Evolutionary conservation across 2,888 invertebrate species (phyloP), one percentile per base, ranked within the genome.

Genomic region (Eucera pruinosa): DNA sequence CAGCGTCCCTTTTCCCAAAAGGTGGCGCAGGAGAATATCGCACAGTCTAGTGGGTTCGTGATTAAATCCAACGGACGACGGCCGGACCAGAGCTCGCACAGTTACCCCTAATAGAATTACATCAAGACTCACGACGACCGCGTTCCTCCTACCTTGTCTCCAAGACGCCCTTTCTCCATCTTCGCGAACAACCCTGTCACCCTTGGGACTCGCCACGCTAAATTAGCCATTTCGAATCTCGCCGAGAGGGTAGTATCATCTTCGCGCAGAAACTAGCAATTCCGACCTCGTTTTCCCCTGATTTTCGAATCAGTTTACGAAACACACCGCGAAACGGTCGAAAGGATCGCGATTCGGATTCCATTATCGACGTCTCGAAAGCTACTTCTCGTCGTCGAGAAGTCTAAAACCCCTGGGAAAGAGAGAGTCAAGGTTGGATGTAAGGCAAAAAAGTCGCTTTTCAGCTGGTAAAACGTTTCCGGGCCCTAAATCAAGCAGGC

Each of bases 181-280:
- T 78, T 74, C 54, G 74, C 67, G 70, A 77, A 66, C 68, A 54
- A 64, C 61, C 78, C 80, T 76, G 62, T 74, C 73, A 83, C 90
- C 90, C 86, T 61, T 75, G 91, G 88, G 91, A 90, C 85, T 83
- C 84, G 87, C 89, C 89, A 78, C 80, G 90, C 88, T 87, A 90
- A 92, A 92, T 92, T 92, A 92, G 91, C 91, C 91, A 90, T 92
- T 91, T 91, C 90, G 89, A 92, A 91, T 91, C 91, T 90, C 90
- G 69, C 86, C 86, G 75, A 84, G 85, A 86, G 87, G 85, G 83
- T 87, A 83, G 83, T n/a, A 45, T 41, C 45, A 27, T 36, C 47
- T 13, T 23, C 13, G 27, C 25, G 30, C 5, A 43, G 54, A 45
- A 55, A 52, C 20, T 47, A 43, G n/a, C 30, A 2, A 54, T 47